Conservation (phyloP, 2,797 vertebrate species). For the Rhadinocentrus ornatus region DNA sequence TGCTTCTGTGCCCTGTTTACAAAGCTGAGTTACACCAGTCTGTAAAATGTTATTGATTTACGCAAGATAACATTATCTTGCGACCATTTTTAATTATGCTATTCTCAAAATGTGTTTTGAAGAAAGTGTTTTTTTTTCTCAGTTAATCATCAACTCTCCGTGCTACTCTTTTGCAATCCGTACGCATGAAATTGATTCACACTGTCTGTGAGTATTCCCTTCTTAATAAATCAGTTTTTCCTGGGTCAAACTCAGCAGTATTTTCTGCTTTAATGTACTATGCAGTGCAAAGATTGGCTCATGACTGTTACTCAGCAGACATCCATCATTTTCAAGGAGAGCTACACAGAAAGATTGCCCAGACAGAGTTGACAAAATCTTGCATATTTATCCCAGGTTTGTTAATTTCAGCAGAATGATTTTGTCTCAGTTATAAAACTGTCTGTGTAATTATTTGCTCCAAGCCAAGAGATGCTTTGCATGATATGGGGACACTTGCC, state of each 20-base stretch:
- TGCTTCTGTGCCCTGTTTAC: constrained; percentile 3
- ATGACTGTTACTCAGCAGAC: constrained; percentile 62
- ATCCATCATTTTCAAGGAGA: constrained; percentile 68
- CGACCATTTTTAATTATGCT: constrained; percentile 14
- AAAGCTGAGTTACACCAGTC: constrained; percentile 9
- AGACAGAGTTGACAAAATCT: constrained; percentile 44
- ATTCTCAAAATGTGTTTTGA: constrained; percentile 22
- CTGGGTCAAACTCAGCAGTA: constrained; percentile 64
- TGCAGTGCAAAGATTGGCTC: constrained; percentile 50
- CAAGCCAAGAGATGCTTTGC: not conserved
- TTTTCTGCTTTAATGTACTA: constrained; percentile 67
- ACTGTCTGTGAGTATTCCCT: constrained; percentile 53
- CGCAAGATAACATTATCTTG: not conserved
- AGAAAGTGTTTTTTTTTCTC: constrained; percentile 24
- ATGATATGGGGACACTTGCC: not conserved
- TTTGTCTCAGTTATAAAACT: constrained; percentile 4
- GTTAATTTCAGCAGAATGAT: constrained; percentile 2
- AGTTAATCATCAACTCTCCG: constrained; percentile 33
- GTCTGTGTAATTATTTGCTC: not conserved
- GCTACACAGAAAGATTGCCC: constrained; percentile 45
- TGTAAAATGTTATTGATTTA: constrained; percentile 17
- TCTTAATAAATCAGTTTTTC: constrained; percentile 67
- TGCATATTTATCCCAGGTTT: constrained; percentile 33
- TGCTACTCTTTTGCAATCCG: constrained; percentile 47
- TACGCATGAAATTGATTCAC: constrained; percentile 60